A percentile compares a stretch with the other conserved stretches of the same genome.
These are phyloP conservation scores for Pseudomugil tenellus DNA, from an alignment of 2,797 vertebrate genomes.

Conservation along the genomic window DNA sequence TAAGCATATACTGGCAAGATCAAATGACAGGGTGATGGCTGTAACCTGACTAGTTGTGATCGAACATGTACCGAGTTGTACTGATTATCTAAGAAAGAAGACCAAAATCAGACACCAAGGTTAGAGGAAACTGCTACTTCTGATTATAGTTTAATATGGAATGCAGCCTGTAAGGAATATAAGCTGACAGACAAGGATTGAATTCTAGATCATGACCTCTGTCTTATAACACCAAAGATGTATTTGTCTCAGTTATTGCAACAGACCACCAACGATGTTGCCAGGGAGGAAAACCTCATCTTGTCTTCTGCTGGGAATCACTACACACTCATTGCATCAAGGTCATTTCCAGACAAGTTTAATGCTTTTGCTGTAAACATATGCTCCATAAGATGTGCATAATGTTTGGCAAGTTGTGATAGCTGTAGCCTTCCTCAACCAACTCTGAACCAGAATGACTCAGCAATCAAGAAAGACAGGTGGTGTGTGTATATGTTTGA, in stretches of 20 bases:
- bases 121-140: constrained; percentile 10
- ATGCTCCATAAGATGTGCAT: constrained; percentile 53
- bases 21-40: constrained; percentile 46
- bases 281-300: constrained; percentile 35
- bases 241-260: constrained; percentile 64
- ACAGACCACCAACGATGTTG: constrained; percentile 56
- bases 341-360: constrained; percentile 47
- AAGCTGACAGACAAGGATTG: constrained; percentile 36
- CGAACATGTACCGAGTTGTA: constrained; percentile 19
- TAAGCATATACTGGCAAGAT: constrained; percentile 42
- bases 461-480: constrained; percentile 29
- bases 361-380: constrained; percentile 47
- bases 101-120: constrained; percentile 30
- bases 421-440: constrained; percentile 16
- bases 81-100: constrained; percentile 1
- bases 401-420: constrained; percentile 35
- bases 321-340: constrained; percentile 40
- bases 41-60: constrained; percentile 19
- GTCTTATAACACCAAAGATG: constrained; percentile 28
- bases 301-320: constrained; percentile 54
- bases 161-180: constrained; percentile 41
- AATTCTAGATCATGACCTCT: constrained; percentile 55
- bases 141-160: constrained; percentile 38
- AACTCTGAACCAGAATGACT: constrained; percentile 50
- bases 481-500: constrained; percentile 7